phyloP scores from a whole-genome alignment of 2,113 vertebrate species.

The Mesocricetus auratus region DNA sequence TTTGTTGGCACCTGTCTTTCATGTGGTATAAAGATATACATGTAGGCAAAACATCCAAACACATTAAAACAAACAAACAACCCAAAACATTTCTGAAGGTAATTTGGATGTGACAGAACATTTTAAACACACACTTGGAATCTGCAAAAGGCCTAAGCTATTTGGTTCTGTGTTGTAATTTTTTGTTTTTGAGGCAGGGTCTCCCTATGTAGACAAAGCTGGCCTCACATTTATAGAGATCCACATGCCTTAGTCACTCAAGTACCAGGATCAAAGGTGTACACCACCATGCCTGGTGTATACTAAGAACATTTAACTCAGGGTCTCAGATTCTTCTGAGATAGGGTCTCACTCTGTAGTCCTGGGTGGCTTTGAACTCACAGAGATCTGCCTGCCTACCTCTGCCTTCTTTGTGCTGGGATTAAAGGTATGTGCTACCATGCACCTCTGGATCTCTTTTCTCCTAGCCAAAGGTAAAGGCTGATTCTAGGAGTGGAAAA shows the following conservation, averaged over 20 bases:
- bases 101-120: background rate
- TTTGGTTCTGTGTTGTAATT: background rate
- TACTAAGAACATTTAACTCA: background rate
- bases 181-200: background rate
- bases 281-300: background rate
- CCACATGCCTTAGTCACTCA: background rate
- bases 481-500: background rate
- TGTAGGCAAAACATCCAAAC: background rate
- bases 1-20: background rate
- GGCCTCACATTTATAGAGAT: background rate
- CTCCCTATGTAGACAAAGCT: background rate
- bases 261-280: background rate
- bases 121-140: background rate
- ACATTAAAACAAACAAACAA: background rate
- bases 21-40: background rate
- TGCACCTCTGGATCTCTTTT: background rate
- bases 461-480: background rate
- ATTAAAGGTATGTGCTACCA: background rate
- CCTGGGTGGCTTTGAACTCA: background rate
- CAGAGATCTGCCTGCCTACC: background rate
- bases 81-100: slow-evolving; percentile 17
- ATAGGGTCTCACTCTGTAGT: background rate
- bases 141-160: background rate
- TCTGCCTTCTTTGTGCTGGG: background rate
- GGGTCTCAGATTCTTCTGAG: background rate